Base-by-base conservation (phyloP, 2,113 vertebrate genomes). In the Labrus mixtus region DNA sequence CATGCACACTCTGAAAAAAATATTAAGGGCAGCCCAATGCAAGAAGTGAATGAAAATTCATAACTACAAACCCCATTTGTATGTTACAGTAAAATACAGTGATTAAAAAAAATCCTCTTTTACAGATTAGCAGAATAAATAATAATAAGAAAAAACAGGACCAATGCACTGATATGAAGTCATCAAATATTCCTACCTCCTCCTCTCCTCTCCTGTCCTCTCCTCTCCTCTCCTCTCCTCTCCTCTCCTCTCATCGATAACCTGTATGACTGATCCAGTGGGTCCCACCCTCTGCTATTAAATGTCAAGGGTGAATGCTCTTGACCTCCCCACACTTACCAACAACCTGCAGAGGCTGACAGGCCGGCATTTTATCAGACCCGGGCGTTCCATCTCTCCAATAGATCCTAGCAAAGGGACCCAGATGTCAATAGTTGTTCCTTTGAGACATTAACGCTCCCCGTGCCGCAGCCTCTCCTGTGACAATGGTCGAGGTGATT, bases 341-440 rank as follows among this genome's bases (percentile, higher is more conserved):
- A 54, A 50, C 59, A 57, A 19, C 68, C 70, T 16, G 54, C 5
- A 22, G 43, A 43, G n/a, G 61, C 57, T 65, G 51, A 77, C 48
- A 60, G 45, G 43, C 33, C 63, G 11, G 50, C 80, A 51, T 84
- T 83, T 82, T 43, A 68, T 82, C 64, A 57, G 43, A 67, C 39
- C 33, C 8, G 1, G 56, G 45, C 23, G 13, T 48, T 74, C 48
- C 36, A 29, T 60, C 57, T 70, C 68, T 57, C 43, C 48, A 12
- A 73, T 58, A 60, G 62, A 74, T 73, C 23, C 45, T 3, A 29
- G 51, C 23, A 64, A 55, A 67, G 61, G 76, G 71, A 87, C 81
- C 54, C 45, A 70, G 78, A 91, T 81, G 89, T 94, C 92, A 91
- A 93, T 88, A 87, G 71, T 19, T 15, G 66, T 85, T 91, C 80